Evolutionary conservation across 1,140 invertebrate genomes (phyloP), one percentile per base, ranked within the genome.

Genomic region (Capitella teleta): DNA sequence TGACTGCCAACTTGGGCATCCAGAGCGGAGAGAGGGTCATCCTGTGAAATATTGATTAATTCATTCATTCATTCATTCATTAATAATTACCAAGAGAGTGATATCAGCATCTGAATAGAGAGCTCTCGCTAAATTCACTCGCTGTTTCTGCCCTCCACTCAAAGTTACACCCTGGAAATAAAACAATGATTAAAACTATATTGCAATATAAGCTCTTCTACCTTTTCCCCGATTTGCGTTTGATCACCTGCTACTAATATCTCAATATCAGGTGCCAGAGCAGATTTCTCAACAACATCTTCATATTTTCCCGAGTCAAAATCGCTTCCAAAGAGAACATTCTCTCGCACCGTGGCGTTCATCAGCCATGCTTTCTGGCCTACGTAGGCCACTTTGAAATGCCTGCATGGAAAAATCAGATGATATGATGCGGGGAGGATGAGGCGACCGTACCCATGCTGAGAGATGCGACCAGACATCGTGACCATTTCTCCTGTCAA

Each of bases 71-170:
- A n/a, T n/a, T n/a, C n/a, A n/a, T n/a, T n/a, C 6, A 44, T 16
- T 21, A 12, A 3, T 21, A 44, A 21, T 2, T 37, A 52, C 51
- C 32, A 52, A 25, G 32, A 52, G 30, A 24, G 42, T 47, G 14
- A 53, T 77, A 62, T 95, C 88, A 1, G 84, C 79, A 67, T 92
- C 80, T 58, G 78, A 81, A 64, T 93, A 96, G 19, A 94, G 85
- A 25, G 91, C 89, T 61, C 92, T 76, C 0, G 92, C 92, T 30
- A 97, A 72, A 49, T 85, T 88, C 14, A 96, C 87, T 57, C 92
- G 77, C 68, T 93, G 89, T 65, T 95, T 95, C 64, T 96, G 92
- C 28, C 92, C 93, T 44, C 92, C 92, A 38, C 87, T 91, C 44
- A 97, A 75, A 74, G 94, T 96, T 57, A 95, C 94, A 43, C 84